Evolutionary conservation across 2,888 invertebrate genomes (phyloP).

Genomic region (Isotomurus palustris): DNA sequence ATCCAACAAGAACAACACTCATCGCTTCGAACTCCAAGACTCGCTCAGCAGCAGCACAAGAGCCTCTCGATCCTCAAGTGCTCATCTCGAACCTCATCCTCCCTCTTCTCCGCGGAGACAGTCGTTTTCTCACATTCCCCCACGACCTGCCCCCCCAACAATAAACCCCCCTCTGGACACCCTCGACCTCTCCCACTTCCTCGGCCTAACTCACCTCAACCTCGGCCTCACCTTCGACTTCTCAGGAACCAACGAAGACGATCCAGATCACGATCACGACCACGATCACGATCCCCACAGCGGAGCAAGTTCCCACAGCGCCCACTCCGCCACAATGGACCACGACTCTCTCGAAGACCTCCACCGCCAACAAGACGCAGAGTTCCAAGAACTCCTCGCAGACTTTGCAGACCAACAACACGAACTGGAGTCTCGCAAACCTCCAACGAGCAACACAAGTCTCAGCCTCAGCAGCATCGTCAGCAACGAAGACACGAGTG

Average conservation of each 20-base stretch:
- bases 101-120: neutral
- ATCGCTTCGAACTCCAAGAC: too few relatives aligned
- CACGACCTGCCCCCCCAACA: too few relatives aligned
- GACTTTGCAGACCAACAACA: slow-evolving; percentile 36
- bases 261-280: slow-evolving; percentile 12
- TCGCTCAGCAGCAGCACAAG: too few relatives aligned
- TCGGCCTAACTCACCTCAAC: neutral
- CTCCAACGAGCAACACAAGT: slow-evolving; percentile 32
- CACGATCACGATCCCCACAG: too few relatives aligned
- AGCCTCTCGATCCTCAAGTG: slow-evolving; percentile 3
- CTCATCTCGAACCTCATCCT: too few relatives aligned
- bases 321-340: slow-evolving; percentile 19
- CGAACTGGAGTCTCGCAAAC: slow-evolving; percentile 29
- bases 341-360: slow-evolving; percentile 33
- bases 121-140: neutral
- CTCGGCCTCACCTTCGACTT: slow-evolving; percentile 3
- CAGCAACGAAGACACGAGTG: slow-evolving; percentile 35
- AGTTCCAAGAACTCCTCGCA: slow-evolving; percentile 29
- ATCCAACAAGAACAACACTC: too few relatives aligned
- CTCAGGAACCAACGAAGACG: slow-evolving; percentile 20
- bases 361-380: slow-evolving; percentile 29
- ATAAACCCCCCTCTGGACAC: too few relatives aligned
- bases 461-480: slow-evolving; percentile 37
- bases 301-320: slow-evolving; percentile 22
- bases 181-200: slow-evolving; percentile 1